phyloP scores from a whole-genome alignment of 37 sponge, comb jelly and placozoan genomes.

The Theonella swinhoei region DNA sequence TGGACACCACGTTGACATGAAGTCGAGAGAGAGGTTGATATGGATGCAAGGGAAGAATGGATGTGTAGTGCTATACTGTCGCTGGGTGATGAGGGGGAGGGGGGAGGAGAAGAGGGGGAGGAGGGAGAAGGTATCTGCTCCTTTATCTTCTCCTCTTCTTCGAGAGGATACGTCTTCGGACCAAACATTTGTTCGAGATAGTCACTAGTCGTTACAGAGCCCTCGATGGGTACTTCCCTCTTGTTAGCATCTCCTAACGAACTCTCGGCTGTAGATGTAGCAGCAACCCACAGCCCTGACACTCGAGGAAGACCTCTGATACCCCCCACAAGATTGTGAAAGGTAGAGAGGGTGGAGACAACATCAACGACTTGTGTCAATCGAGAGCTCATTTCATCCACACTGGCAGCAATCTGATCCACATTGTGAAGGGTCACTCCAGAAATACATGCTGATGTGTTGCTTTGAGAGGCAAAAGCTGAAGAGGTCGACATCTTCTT shows the following conservation, averaged over 20 bases:
- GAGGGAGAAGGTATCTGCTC: neutral
- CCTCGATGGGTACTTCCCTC: neutral
- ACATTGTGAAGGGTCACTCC: slow-evolving; percentile 40
- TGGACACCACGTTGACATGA: slow-evolving; percentile 3
- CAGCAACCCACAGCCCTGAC: slow-evolving; percentile 22
- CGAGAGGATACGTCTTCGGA: slow-evolving; percentile 4
- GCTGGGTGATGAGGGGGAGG: slow-evolving; percentile 1
- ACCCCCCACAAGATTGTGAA: neutral
- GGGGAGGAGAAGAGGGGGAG: neutral
- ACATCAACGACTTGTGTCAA: slow-evolving; percentile 45
- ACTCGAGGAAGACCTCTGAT: slow-evolving; percentile 66
- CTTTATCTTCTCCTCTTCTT: slow-evolving; percentile 11
- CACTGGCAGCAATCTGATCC: slow-evolving; percentile 11
- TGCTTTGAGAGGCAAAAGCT: neutral
- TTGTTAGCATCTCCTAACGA: neutral
- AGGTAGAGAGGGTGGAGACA: slow-evolving; percentile 49
- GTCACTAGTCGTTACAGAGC: neutral
- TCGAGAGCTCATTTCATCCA: slow-evolving; percentile 45
- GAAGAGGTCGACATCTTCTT: neutral
- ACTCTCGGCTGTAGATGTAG: neutral
- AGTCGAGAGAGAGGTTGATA: slow-evolving; percentile 1
- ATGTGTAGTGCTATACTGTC: slow-evolving; percentile 48
- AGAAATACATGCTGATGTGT: neutral
- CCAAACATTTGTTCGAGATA: slow-evolving; percentile 14
- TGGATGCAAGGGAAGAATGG: neutral